Evolutionary conservation across 2,888 invertebrate species (phyloP).

Genomic region (Trichogramma evanescens): DNA sequence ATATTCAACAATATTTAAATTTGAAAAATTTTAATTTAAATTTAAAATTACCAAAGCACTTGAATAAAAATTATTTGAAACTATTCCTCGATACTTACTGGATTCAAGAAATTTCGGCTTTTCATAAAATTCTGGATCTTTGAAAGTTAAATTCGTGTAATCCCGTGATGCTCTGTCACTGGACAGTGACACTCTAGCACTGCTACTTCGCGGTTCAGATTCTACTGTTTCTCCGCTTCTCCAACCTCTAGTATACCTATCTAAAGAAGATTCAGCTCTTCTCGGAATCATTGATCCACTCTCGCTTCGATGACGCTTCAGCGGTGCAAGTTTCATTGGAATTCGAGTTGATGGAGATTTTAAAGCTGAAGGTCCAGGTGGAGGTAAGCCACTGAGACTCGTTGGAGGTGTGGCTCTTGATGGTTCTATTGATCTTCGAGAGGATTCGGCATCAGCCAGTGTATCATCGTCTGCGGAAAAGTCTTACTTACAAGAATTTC

Average conservation of each 20-base stretch:
- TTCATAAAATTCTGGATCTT: slow-evolving; percentile 43
- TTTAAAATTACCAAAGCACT: too few species aligned
- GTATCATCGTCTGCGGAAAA: slow-evolving; percentile 46
- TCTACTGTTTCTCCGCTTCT: slow-evolving; percentile 24
- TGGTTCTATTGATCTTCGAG: background rate
- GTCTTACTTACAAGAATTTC: slow-evolving; percentile 21
- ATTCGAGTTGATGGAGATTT: slow-evolving; percentile 33
- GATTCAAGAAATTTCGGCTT: slow-evolving; percentile 37
- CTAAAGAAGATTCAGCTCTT: slow-evolving; percentile 25
- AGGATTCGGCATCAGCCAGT: slow-evolving; percentile 44
- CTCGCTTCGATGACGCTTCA: slow-evolving; percentile 31
- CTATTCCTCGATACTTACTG: background rate
- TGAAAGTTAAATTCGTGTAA: slow-evolving; percentile 40
- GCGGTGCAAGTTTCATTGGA: slow-evolving; percentile 38
- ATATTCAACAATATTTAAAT: too few species aligned
- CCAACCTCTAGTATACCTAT: slow-evolving; percentile 16
- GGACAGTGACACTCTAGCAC: slow-evolving; percentile 24
- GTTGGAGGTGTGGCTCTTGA: background rate
- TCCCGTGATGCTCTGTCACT: slow-evolving; percentile 39
- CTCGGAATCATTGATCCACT: slow-evolving; percentile 12
- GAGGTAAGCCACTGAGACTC: background rate
- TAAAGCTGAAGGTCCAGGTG: background rate
- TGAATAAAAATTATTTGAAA: too few species aligned
- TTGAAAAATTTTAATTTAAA: too few species aligned
- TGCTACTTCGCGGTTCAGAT: slow-evolving; percentile 19